These are phyloP conservation scores for Dryocosmus kuriphilus DNA, from an alignment of 2,888 invertebrate species.

Conservation along the genomic window DNA sequence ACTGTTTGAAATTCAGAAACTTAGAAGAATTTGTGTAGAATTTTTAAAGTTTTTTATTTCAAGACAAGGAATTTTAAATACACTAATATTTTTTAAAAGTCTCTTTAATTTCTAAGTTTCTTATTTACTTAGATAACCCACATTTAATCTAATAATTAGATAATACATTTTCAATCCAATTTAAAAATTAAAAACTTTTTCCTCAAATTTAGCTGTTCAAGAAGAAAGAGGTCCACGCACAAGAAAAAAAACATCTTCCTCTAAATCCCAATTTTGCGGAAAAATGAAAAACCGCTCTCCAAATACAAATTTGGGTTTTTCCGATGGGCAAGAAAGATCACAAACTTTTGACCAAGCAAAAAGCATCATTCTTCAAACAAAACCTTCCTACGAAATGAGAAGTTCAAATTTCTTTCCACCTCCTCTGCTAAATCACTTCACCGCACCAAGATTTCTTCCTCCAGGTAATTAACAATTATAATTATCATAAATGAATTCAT, in stretches of 20 bases:
- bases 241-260: constrained; percentile 64
- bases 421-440: constrained; percentile 47
- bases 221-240: constrained; percentile 90
- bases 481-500: constrained; percentile 8
- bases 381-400: constrained; percentile 30
- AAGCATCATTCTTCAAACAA: not conserved
- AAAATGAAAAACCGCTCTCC: constrained; percentile 8
- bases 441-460: constrained; percentile 55
- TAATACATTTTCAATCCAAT: not conserved
- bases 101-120: too few species aligned
- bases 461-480: constrained; percentile 53
- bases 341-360: not conserved
- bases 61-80: too few species aligned
- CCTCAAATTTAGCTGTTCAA: constrained; percentile 84
- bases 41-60: too few species aligned
- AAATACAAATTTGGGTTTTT: not conserved
- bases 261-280: not conserved
- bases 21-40: too few species aligned
- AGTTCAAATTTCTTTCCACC: constrained; percentile 46
- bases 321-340: not conserved
- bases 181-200: not conserved
- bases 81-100: too few species aligned
- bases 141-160: too few species aligned
- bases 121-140: too few species aligned
- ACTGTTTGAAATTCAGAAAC: too few species aligned